phyloP scores from a whole-genome alignment of 2,797 vertebrate genomes.

The Smutsia gigantea region DNA sequence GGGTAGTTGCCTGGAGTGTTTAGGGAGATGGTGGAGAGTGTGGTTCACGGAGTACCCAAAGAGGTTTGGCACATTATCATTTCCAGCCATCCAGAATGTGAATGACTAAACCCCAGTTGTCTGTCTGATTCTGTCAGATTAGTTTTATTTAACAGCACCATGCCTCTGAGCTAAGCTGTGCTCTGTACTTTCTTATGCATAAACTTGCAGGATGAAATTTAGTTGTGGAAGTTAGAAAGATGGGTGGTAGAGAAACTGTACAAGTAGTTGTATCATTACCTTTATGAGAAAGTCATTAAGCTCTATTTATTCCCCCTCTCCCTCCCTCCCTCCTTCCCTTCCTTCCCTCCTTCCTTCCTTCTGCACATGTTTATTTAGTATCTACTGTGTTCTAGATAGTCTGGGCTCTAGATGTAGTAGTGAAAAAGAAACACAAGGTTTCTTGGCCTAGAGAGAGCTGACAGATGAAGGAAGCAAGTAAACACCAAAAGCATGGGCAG shows the following conservation, averaged over 20 bases:
- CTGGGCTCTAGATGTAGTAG: background rate
- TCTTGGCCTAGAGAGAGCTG: background rate
- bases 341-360: background rate
- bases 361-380: background rate
- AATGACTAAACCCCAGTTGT: constrained; percentile 76
- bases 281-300: constrained; percentile 50
- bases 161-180: constrained; percentile 69
- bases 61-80: constrained; percentile 79
- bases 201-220: constrained; percentile 60
- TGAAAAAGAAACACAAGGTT: background rate
- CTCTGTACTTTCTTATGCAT: constrained; percentile 33
- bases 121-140: constrained; percentile 81
- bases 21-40: constrained; percentile 70
- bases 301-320: background rate
- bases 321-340: background rate
- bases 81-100: constrained; percentile 76
- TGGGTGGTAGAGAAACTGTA: background rate
- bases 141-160: constrained; percentile 75
- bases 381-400: background rate
- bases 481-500: background rate
- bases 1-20: constrained; percentile 78
- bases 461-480: background rate
- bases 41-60: constrained; percentile 79
- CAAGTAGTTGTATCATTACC: background rate
- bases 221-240: background rate